These are phyloP conservation scores for Oostethus manadensis DNA, from an alignment of 2,113 vertebrate species.

Conservation along the genomic window DNA sequence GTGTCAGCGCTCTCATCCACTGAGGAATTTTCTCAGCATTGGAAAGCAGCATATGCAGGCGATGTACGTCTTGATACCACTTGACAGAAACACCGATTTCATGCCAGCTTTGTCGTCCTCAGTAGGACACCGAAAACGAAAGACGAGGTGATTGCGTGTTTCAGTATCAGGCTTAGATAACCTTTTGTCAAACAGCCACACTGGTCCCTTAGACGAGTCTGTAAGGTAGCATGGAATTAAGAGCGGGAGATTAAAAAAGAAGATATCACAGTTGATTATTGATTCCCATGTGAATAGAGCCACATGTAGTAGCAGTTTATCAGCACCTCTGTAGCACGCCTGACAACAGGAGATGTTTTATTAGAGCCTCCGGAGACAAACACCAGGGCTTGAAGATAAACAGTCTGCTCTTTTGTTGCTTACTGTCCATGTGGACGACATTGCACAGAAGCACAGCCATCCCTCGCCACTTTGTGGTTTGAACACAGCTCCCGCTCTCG, in stretches of 20 bases:
- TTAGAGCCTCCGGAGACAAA: neutral
- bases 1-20: too few relatives aligned
- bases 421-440: too few relatives aligned
- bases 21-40: too few relatives aligned
- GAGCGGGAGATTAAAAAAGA: conserved; percentile 52
- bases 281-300: conserved; percentile 52
- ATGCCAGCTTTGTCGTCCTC: neutral
- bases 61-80: too few relatives aligned
- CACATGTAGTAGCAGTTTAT: conserved; percentile 45
- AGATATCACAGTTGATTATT: conserved; percentile 57
- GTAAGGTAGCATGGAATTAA: conserved; percentile 57
- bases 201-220: conserved; percentile 46
- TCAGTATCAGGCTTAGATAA: neutral
- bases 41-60: too few relatives aligned
- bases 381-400: too few relatives aligned
- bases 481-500: too few relatives aligned
- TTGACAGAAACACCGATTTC: too few relatives aligned
- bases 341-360: neutral
- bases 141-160: neutral
- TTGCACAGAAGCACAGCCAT: too few relatives aligned
- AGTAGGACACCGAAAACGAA: neutral
- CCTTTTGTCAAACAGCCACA: neutral
- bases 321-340: conserved; percentile 24
- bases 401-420: too few relatives aligned
- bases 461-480: too few relatives aligned